These are phyloP conservation scores for Montipora cactus DNA, from an alignment of 64 coral and sea anemone genomes.

Conservation along the genomic window DNA sequence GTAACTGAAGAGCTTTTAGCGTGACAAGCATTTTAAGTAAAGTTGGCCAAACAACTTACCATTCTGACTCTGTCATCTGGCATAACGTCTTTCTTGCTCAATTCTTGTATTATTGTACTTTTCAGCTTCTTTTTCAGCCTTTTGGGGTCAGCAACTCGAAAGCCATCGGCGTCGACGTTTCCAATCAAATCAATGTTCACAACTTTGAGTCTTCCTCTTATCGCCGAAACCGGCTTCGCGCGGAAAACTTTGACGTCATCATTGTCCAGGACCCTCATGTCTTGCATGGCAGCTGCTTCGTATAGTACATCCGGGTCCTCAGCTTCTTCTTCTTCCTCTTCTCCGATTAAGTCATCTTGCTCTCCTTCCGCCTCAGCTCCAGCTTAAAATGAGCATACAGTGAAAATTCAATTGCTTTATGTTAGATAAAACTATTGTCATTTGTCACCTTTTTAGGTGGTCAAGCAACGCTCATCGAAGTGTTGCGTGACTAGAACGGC, in stretches of 20 bases:
- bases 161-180: neutral
- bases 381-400: neutral
- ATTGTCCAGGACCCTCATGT: constrained; percentile 61
- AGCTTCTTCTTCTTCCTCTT: constrained; percentile 39
- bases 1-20: too few species aligned
- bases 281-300: constrained; percentile 78
- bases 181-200: neutral
- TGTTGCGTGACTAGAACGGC: too few species aligned
- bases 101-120: constrained; percentile 45
- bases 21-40: too few species aligned
- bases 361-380: constrained; percentile 17
- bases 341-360: constrained; percentile 2
- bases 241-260: constrained; percentile 54
- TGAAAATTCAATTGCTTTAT: neutral
- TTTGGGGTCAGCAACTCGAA: constrained; percentile 31
- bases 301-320: constrained; percentile 61
- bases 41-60: neutral
- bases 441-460: too few species aligned
- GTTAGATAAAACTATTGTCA: too few species aligned
- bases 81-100: constrained; percentile 82
- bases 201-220: neutral
- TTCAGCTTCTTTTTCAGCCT: constrained; percentile 25
- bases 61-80: constrained; percentile 39
- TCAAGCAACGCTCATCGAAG: too few species aligned
- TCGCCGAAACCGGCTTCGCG: neutral